Evolutionary conservation across 2,113 vertebrate species (phyloP).

Genomic region (Apus apus): DNA sequence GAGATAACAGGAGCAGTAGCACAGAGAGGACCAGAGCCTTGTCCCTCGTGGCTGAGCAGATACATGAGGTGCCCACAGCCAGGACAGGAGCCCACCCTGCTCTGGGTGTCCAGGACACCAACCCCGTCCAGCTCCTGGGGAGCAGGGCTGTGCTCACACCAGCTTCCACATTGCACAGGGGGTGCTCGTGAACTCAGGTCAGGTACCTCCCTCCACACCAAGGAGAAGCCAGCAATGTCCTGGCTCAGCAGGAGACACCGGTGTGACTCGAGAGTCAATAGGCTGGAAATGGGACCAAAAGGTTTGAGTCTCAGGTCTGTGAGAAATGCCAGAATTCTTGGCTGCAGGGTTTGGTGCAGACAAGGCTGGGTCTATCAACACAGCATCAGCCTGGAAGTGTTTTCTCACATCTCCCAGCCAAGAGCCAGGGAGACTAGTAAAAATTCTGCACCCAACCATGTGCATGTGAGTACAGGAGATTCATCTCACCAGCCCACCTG

Average conservation of each 20-base stretch:
- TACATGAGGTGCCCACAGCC: not conserved
- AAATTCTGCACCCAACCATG: not conserved
- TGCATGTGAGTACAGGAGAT: not conserved
- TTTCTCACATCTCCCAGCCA: not conserved
- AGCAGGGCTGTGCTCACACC: not conserved
- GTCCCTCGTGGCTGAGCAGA: rapidly evolving
- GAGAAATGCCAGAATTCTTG: not conserved
- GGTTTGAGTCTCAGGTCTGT: not conserved
- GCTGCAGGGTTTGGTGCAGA: rapidly evolving
- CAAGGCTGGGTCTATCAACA: not conserved
- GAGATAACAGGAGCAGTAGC: not conserved
- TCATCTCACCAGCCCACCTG: not conserved
- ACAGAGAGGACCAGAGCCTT: not conserved
- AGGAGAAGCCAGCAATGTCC: rapidly evolving
- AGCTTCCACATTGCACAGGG: rapidly evolving
- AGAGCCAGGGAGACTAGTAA: not conserved
- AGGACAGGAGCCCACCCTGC: not conserved
- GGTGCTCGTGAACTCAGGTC: rapidly evolving
- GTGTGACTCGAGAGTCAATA: rapidly evolving
- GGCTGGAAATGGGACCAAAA: not conserved
- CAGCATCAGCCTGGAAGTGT: not conserved
- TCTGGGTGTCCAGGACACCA: too few relatives aligned
- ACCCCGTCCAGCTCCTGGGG: rapidly evolving
- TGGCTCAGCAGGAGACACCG: rapidly evolving
- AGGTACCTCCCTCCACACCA: rapidly evolving